Percentiles rank a stretch among this genome's conserved stretches.
Evolutionary conservation across 2,113 vertebrate genomes (phyloP).

Genomic region (Cyanocitta stelleri): DNA sequence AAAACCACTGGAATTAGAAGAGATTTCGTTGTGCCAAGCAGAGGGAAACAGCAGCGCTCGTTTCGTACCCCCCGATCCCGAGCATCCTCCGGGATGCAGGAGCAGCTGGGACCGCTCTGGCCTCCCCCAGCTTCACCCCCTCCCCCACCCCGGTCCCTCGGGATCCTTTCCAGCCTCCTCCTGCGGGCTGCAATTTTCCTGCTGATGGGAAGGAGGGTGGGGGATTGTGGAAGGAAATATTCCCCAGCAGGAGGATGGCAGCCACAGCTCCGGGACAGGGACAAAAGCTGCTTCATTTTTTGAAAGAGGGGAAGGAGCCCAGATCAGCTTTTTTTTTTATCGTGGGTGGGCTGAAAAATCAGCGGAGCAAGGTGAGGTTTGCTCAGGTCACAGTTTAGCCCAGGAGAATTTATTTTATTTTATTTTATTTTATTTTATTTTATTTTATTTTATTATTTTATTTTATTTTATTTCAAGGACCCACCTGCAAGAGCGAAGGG

Average conservation of each 20-base stretch:
- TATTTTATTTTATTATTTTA: not conserved
- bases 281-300: not conserved
- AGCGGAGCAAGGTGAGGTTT: not conserved
- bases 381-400: accelerated
- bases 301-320: not conserved
- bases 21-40: not conserved
- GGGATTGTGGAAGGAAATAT: not conserved
- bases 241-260: not conserved
- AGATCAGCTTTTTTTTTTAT: not conserved
- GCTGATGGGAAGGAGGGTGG: not conserved
- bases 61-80: accelerated
- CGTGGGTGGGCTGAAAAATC: not conserved
- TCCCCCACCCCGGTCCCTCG: not conserved
- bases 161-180: not conserved
- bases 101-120: accelerated
- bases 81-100: not conserved
- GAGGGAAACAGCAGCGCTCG: not conserved
- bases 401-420: too few relatives aligned
- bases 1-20: accelerated
- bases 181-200: not conserved
- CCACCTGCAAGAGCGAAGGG: accelerated
- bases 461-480: not conserved
- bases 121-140: not conserved
- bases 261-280: not conserved
- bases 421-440: not conserved